A percentile compares a stretch with the other conserved stretches of the same genome.
Evolutionary conservation across 53 echinoderm and acorn worm species (phyloP).

Genomic region (Astropecten irregularis): DNA sequence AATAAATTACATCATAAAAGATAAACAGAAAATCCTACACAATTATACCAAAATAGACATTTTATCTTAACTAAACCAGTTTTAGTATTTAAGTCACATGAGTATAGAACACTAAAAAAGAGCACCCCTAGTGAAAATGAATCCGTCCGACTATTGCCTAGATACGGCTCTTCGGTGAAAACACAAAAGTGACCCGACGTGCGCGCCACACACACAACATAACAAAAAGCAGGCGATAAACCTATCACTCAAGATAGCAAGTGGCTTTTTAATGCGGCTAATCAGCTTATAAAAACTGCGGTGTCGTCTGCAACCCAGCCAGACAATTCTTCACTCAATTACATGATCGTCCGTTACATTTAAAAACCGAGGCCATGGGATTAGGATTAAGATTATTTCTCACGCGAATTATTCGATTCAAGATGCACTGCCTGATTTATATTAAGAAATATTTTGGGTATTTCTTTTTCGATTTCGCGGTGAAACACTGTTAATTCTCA

Average conservation of each 20-base stretch:
- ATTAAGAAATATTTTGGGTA: too few relatives aligned
- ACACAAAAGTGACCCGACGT: slow-evolving; percentile 47
- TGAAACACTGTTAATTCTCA: too few relatives aligned
- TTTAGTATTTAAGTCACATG: background rate
- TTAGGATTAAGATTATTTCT: too few relatives aligned
- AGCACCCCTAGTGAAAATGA: slow-evolving; percentile 1
- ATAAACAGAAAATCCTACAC: background rate
- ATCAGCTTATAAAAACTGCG: too few relatives aligned
- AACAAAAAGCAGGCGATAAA: background rate
- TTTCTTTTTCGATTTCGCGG: too few relatives aligned
- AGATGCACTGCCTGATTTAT: too few relatives aligned
- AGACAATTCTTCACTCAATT: too few relatives aligned
- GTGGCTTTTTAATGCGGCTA: too few relatives aligned
- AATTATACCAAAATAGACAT: background rate
- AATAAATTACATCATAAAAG: background rate
- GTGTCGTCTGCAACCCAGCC: too few relatives aligned
- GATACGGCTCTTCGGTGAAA: slow-evolving; percentile 32
- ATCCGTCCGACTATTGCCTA: slow-evolving; percentile 33
- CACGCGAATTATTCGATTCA: too few relatives aligned
- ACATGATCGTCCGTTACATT: too few relatives aligned
- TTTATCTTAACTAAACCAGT: background rate
- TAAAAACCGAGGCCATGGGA: too few relatives aligned
- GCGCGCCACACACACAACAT: background rate
- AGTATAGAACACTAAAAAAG: background rate
- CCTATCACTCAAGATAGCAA: background rate